These are phyloP conservation scores for Drosophila gaucha DNA, from an alignment of 2,888 invertebrate genomes.

Conservation along the genomic window DNA sequence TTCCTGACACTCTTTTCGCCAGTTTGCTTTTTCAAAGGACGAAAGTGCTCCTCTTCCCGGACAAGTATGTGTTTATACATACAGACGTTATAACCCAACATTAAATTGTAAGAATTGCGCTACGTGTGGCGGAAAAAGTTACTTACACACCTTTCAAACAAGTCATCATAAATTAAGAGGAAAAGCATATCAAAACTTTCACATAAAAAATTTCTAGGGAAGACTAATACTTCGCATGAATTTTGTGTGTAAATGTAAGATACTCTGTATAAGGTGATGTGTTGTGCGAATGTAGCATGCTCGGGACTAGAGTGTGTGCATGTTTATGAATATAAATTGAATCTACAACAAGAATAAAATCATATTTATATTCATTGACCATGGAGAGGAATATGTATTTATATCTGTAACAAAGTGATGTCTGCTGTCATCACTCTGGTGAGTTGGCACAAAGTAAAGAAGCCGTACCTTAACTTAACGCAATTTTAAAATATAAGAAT, in stretches of 20 bases:
- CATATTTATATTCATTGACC: conserved; percentile 79
- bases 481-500: neutral
- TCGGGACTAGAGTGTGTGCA: conserved; percentile 53
- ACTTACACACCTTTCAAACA: conserved; percentile 44
- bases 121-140: conserved; percentile 16
- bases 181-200: conserved; percentile 62
- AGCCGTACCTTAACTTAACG: neutral
- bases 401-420: neutral
- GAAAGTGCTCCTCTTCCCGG: neutral
- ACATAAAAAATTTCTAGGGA: conserved; percentile 49
- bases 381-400: conserved; percentile 43
- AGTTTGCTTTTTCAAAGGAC: conserved; percentile 25
- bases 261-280: conserved; percentile 27
- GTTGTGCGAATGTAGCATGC: conserved; percentile 68
- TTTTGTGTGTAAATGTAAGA: conserved; percentile 10
- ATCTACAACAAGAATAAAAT: conserved; percentile 70
- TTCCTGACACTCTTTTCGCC: conserved; percentile 6
- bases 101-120: neutral
- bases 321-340: conserved; percentile 82
- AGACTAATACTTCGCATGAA: conserved; percentile 6
- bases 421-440: neutral
- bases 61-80: neutral
- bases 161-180: conserved; percentile 63
- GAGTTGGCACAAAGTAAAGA: neutral
- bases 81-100: neutral